Base-by-base conservation (phyloP, 1,140 invertebrate species). In the Hylaeus volcanicus region DNA sequence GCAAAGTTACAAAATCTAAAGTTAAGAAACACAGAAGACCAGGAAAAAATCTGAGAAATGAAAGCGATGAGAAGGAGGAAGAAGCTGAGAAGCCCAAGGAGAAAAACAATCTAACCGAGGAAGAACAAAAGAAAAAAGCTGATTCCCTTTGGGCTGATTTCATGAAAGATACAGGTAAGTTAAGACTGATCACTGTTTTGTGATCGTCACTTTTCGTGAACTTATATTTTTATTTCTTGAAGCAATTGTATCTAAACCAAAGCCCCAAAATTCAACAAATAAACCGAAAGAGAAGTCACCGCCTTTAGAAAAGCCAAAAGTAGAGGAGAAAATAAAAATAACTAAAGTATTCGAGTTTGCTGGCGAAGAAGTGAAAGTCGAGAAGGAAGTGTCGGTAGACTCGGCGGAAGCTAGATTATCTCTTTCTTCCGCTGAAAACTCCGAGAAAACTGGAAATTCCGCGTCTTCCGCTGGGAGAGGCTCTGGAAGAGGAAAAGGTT, bases 61-160 rank as follows among this genome's bases (percentile, higher is more conserved):
- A 83, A 2, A 1, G n/a, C 14, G 77, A 86, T 12, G 72, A 79
- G 41, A 81, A 85, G 39, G 84, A 79, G n/a, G 60, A 70, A 15
- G 74, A 87, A 11, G 72, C 85, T n/a, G 74, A 81, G 41, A 56
- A 81, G 41, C 26, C 58, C 2, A 11, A 37, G 8, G 86, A 88
- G 26, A 85, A 79, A 11, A 91, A 89, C 6, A 9, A 85, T 66
- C 84, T 88, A 6, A 89, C 76, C 3, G 94, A 95, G 69, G 95
- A 95, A 87, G 94, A 95, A 66, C 94, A 96, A 83, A 96, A 96
- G 86, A 95, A 96, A 82, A 93, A 94, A 87, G 95, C 95, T 74
- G 96, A 96, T 89, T 95, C 95, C 82, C 89, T 97, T 1, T 97
- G 96, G 96, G 95, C 96, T 9, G 95, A 95, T 90, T 97, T 97